These are phyloP conservation scores for Bursaphelenchus mucronatus DNA, from an alignment of 1,140 invertebrate species.

Conservation along the genomic window DNA sequence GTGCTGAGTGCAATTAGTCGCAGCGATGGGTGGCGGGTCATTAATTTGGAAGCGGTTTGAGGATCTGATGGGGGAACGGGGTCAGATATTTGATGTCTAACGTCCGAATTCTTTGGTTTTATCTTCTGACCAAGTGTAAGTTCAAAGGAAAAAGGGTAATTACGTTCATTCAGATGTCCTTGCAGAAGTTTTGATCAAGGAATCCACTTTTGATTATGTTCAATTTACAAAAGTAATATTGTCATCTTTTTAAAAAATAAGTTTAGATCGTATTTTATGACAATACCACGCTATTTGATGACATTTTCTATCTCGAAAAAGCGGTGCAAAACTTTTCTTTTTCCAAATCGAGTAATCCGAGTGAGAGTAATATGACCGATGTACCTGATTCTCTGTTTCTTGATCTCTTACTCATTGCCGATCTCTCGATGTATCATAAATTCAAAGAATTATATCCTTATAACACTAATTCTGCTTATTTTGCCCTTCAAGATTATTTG, in stretches of 20 bases:
- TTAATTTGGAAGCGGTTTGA: too few species aligned
- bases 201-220: slow-evolving; percentile 25
- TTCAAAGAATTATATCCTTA: slow-evolving; percentile 32
- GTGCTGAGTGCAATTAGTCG: too few species aligned
- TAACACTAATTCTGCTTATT: slow-evolving; percentile 27
- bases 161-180: too few species aligned
- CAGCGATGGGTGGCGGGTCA: too few species aligned
- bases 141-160: too few species aligned
- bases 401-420: slow-evolving; percentile 35
- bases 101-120: too few species aligned
- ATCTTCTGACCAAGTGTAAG: too few species aligned
- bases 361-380: too few species aligned
- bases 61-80: too few species aligned
- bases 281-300: slow-evolving; percentile 21
- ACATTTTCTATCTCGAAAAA: slow-evolving; percentile 17
- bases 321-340: background rate
- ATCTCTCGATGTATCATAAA: slow-evolving; percentile 40
- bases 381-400: background rate
- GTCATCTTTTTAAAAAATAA: slow-evolving; percentile 17
- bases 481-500: slow-evolving; percentile 31
- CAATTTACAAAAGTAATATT: slow-evolving; percentile 23
- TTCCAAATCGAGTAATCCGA: background rate
- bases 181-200: slow-evolving; percentile 12
- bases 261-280: slow-evolving; percentile 25
- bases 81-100: too few species aligned